phyloP scores from a whole-genome alignment of 2,888 invertebrate genomes.

The Pollenia labialis region DNA sequence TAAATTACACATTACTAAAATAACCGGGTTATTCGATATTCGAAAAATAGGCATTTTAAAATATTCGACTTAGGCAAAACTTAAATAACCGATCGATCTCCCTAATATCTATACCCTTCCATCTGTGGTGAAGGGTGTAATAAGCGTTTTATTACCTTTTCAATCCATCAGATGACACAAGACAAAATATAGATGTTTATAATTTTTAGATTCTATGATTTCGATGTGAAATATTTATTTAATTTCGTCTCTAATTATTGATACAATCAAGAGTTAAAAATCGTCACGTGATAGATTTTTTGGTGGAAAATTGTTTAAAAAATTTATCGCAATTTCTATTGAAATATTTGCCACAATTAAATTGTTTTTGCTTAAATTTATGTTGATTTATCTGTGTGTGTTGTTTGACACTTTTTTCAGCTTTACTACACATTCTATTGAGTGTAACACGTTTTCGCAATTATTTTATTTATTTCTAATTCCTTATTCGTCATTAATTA shows the following conservation, averaged over 20 bases:
- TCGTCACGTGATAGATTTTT: background rate
- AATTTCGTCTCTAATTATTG: background rate
- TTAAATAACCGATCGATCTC: no score
- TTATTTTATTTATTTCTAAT: conserved; percentile 16
- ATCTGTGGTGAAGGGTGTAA: no score
- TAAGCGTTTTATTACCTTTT: no score
- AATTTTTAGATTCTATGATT: background rate
- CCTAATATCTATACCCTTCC: no score
- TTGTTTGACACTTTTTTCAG: background rate
- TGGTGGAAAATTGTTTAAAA: background rate
- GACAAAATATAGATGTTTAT: no score
- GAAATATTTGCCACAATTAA: background rate
- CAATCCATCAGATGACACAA: no score
- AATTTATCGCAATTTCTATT: no score
- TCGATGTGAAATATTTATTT: conserved; percentile 12
- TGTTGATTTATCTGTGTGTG: background rate
- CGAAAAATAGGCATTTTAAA: no score
- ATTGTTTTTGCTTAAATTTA: background rate
- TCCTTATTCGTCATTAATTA: conserved; percentile 30
- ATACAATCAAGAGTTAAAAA: background rate
- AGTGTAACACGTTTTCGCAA: background rate
- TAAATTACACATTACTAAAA: no score
- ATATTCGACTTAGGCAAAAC: no score
- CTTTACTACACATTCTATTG: background rate
- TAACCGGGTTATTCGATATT: no score